Base-by-base conservation (phyloP, 92 coral and sea anemone genomes). In the Epizoanthus ramosus region DNA sequence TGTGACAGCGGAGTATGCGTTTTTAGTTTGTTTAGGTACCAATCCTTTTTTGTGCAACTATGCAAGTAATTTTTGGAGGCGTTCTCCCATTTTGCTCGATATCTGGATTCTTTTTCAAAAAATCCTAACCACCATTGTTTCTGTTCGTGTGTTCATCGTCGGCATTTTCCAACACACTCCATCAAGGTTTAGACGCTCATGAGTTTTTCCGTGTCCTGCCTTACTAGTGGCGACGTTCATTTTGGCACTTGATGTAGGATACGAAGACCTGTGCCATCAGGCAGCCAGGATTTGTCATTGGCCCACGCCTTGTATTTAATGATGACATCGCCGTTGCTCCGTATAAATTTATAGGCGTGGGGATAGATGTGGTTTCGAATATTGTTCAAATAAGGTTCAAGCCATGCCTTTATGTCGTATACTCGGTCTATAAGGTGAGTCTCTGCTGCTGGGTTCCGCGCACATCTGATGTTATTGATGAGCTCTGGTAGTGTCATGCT, bases 251-350 rank as follows among this genome's bases (percentile, higher is more conserved):
- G 15, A 1, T 61, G 45, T 0, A 83, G 61, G 19, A 83, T 58
- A 0, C 13, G 7, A 1, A 57, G 69, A 39, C 80, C 80, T 6
- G 73, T 13, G n/a, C 83, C 83, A 21, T 83, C 86, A 4, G 72
- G 67, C 31, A 74, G 71, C 87, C 87, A 84, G n/a, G n/a, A n/a
- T n/a, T n/a, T n/a, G n/a, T n/a, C n/a, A n/a, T n/a, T n/a, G n/a
- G n/a, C n/a, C n/a, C n/a, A n/a, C n/a, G 73, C 74, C 71, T 84
- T 84, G 66, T 84, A 84, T 39, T 84, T 73, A 75, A 84, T 74
- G 22, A 73, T 17, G 1, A 53, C 87, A 12, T 59, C 35, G 14
- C 73, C 66, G 59, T 74, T 74, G 18, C n/a, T 13, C 25, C 57
- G 54, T 8, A 25, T 25, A n/a, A 73, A 74, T n/a, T 24, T 63